A percentile compares a stretch with the other conserved stretches of the same genome.
These are phyloP conservation scores for Phocoena sinus DNA, from an alignment of 2,113 vertebrate species.

Conservation along the genomic window DNA sequence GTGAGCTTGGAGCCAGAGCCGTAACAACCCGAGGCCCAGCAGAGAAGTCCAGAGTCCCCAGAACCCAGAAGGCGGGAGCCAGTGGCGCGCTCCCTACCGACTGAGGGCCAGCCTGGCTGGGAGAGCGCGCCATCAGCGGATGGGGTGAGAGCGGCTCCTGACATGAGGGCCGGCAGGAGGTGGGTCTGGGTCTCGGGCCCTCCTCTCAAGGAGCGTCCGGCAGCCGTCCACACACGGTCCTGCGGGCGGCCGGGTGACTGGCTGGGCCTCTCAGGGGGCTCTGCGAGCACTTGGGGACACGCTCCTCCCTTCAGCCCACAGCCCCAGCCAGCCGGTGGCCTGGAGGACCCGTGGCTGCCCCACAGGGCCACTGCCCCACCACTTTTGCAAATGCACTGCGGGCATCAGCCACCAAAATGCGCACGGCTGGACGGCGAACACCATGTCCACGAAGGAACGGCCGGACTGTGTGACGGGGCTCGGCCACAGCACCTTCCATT, in stretches of 20 bases:
- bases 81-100: rapidly evolving
- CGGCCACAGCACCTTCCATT: rapidly evolving
- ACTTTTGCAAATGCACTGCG: background rate
- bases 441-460: rapidly evolving
- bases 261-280: background rate
- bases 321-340: too few relatives aligned
- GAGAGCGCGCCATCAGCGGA: background rate
- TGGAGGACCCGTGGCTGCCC: background rate
- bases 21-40: background rate
- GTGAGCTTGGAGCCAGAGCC: rapidly evolving
- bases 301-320: too few relatives aligned
- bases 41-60: background rate
- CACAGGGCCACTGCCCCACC: background rate
- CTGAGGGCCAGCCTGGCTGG: background rate
- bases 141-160: too few relatives aligned
- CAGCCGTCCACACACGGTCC: background rate
- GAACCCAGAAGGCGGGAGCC: background rate
- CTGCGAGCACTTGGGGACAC: background rate
- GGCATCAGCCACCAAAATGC: background rate
- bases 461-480: rapidly evolving
- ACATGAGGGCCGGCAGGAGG: background rate
- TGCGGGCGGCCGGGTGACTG: background rate
- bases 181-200: background rate
- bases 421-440: background rate
- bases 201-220: rapidly evolving